Percentiles rank a stretch among this genome's conserved stretches.
Evolutionary conservation across 1,140 invertebrate genomes (phyloP).

Genomic region (Heliconius himera): DNA sequence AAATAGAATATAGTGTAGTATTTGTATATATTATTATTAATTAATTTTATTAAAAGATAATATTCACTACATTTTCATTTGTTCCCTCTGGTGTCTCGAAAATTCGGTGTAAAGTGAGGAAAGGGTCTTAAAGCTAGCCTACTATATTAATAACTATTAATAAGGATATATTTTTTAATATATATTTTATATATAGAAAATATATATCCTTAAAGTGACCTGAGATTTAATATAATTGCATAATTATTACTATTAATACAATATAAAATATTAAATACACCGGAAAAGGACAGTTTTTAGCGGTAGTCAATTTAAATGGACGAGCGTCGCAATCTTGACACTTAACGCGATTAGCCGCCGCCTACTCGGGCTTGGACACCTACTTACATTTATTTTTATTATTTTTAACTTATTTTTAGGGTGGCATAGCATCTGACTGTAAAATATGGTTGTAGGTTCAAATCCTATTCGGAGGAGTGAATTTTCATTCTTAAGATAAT

Average conservation of each 20-base stretch:
- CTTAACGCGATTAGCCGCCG: neutral
- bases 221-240: neutral
- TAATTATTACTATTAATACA: neutral
- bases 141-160: too few relatives aligned
- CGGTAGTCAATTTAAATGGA: neutral
- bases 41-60: too few relatives aligned
- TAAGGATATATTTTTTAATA: too few relatives aligned
- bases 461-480: neutral
- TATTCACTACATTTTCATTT: too few relatives aligned
- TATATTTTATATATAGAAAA: too few relatives aligned
- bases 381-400: slow-evolving; percentile 1
- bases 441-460: neutral
- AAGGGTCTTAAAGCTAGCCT: too few relatives aligned
- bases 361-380: neutral
- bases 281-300: neutral
- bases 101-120: too few relatives aligned
- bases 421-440: neutral
- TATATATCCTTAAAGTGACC: too few relatives aligned
- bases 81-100: too few relatives aligned
- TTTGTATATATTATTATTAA: too few relatives aligned
- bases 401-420: neutral
- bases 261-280: neutral
- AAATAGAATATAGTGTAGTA: too few relatives aligned
- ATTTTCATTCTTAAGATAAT: too few relatives aligned
- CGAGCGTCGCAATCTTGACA: neutral